Evolutionary conservation across 2,113 vertebrate genomes (phyloP).

Genomic region (Pungitius pungitius): DNA sequence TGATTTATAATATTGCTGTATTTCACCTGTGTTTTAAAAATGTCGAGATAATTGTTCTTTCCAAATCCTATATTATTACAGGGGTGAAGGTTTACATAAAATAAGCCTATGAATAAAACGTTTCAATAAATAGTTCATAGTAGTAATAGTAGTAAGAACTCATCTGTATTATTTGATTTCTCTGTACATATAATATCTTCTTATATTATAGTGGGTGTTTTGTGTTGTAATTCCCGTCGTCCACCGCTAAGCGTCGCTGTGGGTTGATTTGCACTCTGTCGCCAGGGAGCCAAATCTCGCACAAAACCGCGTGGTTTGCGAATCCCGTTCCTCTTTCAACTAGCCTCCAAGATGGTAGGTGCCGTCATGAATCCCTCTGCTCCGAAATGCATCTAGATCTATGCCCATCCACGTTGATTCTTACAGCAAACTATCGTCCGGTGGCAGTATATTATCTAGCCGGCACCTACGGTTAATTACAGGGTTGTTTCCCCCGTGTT

Average conservation of each 20-base stretch:
- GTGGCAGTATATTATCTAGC: fast-evolving
- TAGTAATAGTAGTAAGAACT: background rate
- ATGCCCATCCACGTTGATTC: constrained; percentile 50
- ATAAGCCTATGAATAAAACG: too few relatives aligned
- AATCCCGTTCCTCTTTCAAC: constrained; percentile 75
- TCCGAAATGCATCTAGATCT: constrained; percentile 41
- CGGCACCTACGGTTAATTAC: fast-evolving
- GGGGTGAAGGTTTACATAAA: too few relatives aligned
- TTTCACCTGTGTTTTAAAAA: too few relatives aligned
- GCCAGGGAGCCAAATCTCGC: constrained; percentile 57
- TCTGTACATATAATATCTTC: too few relatives aligned
- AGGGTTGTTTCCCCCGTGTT: background rate
- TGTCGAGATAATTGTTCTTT: too few relatives aligned
- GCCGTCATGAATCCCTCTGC: background rate
- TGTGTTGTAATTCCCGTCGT: background rate
- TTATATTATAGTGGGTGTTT: too few relatives aligned
- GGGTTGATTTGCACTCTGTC: constrained; percentile 16
- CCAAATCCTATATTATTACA: too few relatives aligned
- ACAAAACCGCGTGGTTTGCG: constrained; percentile 74
- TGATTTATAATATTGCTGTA: too few relatives aligned
- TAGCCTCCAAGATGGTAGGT: constrained; percentile 82
- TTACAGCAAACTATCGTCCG: background rate
- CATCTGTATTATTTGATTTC: too few relatives aligned
- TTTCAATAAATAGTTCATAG: background rate
- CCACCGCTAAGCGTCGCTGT: constrained; percentile 60